Evolutionary conservation across 2,888 invertebrate species (phyloP).

Genomic region (Dilophus febrilis): DNA sequence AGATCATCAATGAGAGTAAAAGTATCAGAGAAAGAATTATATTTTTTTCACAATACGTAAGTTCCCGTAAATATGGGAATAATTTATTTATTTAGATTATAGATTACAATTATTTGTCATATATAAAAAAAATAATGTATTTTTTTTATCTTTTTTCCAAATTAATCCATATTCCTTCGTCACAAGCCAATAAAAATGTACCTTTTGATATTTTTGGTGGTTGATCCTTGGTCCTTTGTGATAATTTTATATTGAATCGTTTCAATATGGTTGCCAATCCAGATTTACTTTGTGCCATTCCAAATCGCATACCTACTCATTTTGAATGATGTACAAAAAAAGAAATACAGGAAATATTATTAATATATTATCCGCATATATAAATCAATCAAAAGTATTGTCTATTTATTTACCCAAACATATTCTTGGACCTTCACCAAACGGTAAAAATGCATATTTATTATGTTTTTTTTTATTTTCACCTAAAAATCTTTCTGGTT

Average conservation of each 20-base stretch:
- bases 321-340: no score
- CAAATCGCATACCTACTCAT: constrained; percentile 18
- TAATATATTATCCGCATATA: no score
- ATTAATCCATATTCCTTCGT: neutral
- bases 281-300: constrained; percentile 19
- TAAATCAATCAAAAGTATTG: no score
- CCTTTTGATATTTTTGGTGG: neutral
- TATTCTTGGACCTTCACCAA: constrained; percentile 24
- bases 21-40: no score
- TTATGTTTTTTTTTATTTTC: constrained; percentile 18
- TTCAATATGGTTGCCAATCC: constrained; percentile 17
- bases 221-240: neutral
- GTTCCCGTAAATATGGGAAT: no score
- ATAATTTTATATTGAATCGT: neutral
- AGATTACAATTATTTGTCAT: no score
- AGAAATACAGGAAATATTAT: no score
- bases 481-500: constrained; percentile 29
- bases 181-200: neutral
- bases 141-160: neutral
- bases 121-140: no score
- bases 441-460: constrained; percentile 21
- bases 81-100: no score
- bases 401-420: constrained; percentile 16
- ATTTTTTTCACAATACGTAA: no score
- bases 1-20: no score